Evolutionary conservation across 2,888 invertebrate species (phyloP).

Genomic region (Cactoblastis cactorum): DNA sequence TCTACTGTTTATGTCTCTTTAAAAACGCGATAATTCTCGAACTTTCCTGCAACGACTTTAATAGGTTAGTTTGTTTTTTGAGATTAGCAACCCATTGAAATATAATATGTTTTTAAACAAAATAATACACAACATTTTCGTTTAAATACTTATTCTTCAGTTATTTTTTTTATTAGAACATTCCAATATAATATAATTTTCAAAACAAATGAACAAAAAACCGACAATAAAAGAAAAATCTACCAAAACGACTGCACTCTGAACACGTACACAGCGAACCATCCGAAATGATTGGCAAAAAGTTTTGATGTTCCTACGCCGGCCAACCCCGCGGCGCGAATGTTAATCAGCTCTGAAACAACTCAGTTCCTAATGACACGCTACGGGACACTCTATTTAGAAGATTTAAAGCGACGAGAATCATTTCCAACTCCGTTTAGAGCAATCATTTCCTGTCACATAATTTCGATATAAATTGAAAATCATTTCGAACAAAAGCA

Average conservation of each 20-base stretch:
- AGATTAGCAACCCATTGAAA: too few species aligned
- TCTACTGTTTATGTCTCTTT: too few species aligned
- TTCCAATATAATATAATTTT: not conserved
- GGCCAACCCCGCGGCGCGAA: conserved; percentile 19
- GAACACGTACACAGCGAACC: not conserved
- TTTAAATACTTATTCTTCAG: too few species aligned
- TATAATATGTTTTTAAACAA: too few species aligned
- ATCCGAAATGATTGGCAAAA: conserved; percentile 9
- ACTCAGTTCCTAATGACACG: conserved; percentile 24
- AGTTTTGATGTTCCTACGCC: conserved; percentile 6
- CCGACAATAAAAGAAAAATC: not conserved
- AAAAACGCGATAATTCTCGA: too few species aligned
- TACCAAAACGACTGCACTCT: not conserved
- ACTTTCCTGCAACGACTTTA: too few species aligned
- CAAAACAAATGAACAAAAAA: not conserved
- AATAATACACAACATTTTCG: too few species aligned
- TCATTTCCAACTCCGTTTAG: conserved; percentile 8
- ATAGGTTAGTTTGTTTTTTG: too few species aligned
- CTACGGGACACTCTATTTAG: conserved; percentile 23
- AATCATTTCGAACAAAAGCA: not conserved
- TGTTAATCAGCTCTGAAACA: conserved; percentile 31
- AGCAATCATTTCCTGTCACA: too few species aligned
- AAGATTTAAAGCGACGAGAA: conserved; percentile 21
- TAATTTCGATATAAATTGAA: conserved; percentile 14
- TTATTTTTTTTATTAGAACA: too few species aligned